Conservation (phyloP, 2,888 invertebrate genomes). For the Protodeltote pygarga region DNA sequence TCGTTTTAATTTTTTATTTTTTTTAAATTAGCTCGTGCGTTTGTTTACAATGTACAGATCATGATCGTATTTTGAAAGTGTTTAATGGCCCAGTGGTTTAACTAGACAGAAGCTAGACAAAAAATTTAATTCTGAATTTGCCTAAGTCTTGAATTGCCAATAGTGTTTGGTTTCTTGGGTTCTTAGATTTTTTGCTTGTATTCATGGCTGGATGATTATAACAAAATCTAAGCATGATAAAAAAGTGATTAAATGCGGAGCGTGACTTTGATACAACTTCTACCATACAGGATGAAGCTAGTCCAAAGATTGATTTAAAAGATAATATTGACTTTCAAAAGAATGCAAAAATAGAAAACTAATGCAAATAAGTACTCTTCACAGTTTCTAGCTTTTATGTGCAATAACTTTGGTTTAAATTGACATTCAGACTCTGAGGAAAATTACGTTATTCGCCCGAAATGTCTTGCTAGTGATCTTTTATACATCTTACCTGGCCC, state of each 20-base stretch:
- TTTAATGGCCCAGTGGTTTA: conserved; percentile 15
- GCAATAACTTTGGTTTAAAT: conserved; percentile 23
- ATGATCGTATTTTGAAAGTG: conserved; percentile 36
- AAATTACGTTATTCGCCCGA: conserved; percentile 23
- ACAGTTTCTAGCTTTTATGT: too few species aligned
- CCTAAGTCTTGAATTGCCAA: conserved; percentile 10
- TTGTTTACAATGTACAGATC: conserved; percentile 39
- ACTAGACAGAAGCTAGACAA: conserved; percentile 6
- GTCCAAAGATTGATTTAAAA: too few species aligned
- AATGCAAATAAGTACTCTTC: too few species aligned
- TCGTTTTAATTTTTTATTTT: conserved; percentile 50
- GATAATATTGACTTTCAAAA: not conserved
- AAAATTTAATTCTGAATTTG: conserved; percentile 14
- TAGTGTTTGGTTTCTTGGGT: conserved; percentile 4
- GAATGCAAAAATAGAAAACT: too few species aligned
- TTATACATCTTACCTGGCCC: conserved; percentile 29
- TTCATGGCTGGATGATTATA: not conserved
- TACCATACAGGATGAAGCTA: too few species aligned
- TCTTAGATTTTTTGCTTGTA: conserved; percentile 13
- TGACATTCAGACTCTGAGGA: conserved; percentile 5
- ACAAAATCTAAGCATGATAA: conserved; percentile 14
- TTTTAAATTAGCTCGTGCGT: conserved; percentile 57
- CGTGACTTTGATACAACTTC: not conserved
- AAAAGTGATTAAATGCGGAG: conserved; percentile 20
- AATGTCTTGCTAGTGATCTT: conserved; percentile 30